Evolutionary conservation across 2,113 vertebrate genomes (phyloP).

Genomic region (Ploceus nigricollis): DNA sequence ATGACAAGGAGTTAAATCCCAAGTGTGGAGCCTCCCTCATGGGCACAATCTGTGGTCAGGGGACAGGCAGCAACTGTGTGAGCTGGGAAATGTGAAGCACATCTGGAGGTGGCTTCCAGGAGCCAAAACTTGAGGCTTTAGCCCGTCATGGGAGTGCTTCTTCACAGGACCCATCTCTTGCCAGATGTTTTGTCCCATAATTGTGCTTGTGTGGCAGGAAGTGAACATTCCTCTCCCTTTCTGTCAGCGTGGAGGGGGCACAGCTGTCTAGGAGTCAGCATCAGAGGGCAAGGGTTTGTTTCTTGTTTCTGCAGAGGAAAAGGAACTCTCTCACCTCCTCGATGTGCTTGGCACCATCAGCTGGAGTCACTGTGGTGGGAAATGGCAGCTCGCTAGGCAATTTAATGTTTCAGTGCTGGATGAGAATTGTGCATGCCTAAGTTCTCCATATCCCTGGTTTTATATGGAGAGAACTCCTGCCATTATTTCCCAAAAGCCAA

Average conservation of each 20-base stretch:
- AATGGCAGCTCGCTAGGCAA: not conserved
- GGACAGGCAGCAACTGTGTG: rapidly evolving
- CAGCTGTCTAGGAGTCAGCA: not conserved
- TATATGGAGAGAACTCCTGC: not conserved
- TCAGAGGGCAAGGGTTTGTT: not conserved
- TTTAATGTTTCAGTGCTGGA: not conserved
- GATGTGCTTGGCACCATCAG: rapidly evolving
- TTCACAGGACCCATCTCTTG: not conserved
- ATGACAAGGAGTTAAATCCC: not conserved
- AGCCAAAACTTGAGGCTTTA: not conserved
- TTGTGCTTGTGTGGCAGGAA: not conserved
- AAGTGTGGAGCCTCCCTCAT: rapidly evolving
- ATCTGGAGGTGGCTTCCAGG: not conserved
- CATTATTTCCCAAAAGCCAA: not conserved
- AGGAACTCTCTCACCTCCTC: not conserved
- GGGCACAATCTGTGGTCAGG: rapidly evolving
- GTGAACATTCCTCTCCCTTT: not conserved
- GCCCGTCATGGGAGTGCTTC: not conserved
- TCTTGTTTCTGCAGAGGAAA: not conserved
- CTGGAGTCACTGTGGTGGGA: not conserved
- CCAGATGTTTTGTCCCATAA: not conserved
- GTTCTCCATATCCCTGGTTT: rapidly evolving
- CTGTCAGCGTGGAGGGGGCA: rapidly evolving
- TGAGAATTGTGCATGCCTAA: not conserved
- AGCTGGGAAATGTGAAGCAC: not conserved